Base-by-base conservation (phyloP, 2,888 invertebrate species). In the Epistrophe grossulariae region DNA sequence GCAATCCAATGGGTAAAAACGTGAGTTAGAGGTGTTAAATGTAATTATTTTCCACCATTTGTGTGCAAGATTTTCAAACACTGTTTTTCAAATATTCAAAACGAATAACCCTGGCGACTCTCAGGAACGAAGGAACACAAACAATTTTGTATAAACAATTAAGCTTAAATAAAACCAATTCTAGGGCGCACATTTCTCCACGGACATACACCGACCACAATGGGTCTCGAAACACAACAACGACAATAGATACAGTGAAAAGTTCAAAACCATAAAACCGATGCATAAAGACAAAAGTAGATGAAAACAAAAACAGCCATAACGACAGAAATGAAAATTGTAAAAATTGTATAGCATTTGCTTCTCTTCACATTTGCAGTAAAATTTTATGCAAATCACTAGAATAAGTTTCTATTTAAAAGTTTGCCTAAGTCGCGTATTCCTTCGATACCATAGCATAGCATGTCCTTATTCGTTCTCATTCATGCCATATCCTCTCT, bases 361-460 rank as follows among this genome's bases (percentile, higher is more conserved):
- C 68, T n/a, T 2, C 85, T 73, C 71, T 74, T 66, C 71, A 85
- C 85, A 85, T 82, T 85, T 87, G 82, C 85, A 87, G 74, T 87
- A 76, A 82, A 87, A 87, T 87, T 87, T 87, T 87, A 87, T 87
- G 87, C 87, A 87, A 87, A 83, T 87, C 87, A 79, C 79, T 73
- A 70, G 87, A 87, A 87, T 87, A 87, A 87, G 87, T 87, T 83
- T 87, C 79, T 76, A 87, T 82, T 83, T 79, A 76, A 87, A 83
- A 87, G 79, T 83, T 87, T 66, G 76, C 76, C 79, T 83, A 83
- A 83, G 79, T 87, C 87, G 79, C 83, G 83, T 79, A 87, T 87
- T 76, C 83, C 71, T 66, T 57, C 40, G 62, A 70, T 73, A 62
- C 50, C 59, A 1, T 24, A 24, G 2, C 55, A 40, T 0, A 0